Percentiles rank a stretch among this genome's conserved stretches.
Conservation (phyloP, 1,140 invertebrate genomes). For the Phortica variegata region DNA sequence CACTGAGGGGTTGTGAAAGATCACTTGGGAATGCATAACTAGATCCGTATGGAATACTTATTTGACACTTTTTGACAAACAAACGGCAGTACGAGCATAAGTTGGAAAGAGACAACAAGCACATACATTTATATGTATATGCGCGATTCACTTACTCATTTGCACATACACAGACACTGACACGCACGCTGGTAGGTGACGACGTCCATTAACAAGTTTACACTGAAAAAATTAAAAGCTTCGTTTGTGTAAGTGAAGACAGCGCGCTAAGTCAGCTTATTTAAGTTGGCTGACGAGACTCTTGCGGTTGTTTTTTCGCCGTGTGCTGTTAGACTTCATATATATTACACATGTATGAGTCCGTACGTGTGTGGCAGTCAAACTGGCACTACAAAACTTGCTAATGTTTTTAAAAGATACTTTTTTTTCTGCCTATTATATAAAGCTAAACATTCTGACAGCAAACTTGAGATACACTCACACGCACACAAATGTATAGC, state of each 20-base stretch:
- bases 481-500: slow-evolving; percentile 10
- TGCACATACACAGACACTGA: slow-evolving; percentile 8
- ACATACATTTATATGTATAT: slow-evolving; percentile 2
- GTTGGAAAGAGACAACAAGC: slow-evolving; percentile 1
- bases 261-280: slow-evolving; percentile 21
- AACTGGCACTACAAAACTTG: slow-evolving; percentile 53
- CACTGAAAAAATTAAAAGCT: neutral
- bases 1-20: too few relatives aligned
- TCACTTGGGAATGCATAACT: slow-evolving; percentile 2
- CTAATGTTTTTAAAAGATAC: slow-evolving; percentile 54
- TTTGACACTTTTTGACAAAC: slow-evolving; percentile 34
- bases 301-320: slow-evolving; percentile 1
- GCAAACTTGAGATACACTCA: slow-evolving; percentile 26
- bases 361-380: slow-evolving; percentile 32
- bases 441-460: slow-evolving; percentile 52
- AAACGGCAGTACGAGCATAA: slow-evolving; percentile 19
- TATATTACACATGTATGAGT: neutral
- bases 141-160: neutral
- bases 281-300: slow-evolving; percentile 16
- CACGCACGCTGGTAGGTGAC: too few relatives aligned
- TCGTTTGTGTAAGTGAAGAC: neutral
- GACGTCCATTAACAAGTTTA: neutral
- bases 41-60: slow-evolving; percentile 26
- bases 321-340: too few relatives aligned
- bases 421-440: slow-evolving; percentile 56